Base-by-base conservation (phyloP, 2,888 invertebrate genomes). In the Griposia aprilina region DNA sequence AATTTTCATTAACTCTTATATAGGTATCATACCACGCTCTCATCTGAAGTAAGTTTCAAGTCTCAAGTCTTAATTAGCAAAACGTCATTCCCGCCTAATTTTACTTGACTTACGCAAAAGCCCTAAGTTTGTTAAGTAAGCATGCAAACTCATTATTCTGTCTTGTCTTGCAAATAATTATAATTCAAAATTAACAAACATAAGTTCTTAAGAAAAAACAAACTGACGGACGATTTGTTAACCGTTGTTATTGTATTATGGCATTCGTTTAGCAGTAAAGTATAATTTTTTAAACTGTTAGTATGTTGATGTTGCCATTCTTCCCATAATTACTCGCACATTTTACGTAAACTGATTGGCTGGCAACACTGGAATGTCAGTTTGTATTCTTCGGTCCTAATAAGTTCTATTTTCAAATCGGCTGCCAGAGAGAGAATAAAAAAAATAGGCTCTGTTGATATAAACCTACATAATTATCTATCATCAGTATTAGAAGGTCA, bases 201-300 rank as follows among this genome's bases (percentile, higher is more conserved):
- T 63, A 45, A 48, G 36, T 67, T 75, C 13, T 41, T 59, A 55
- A 59, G 52, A 17, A 70, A 55, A 60, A 59, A 59, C 36, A 30
- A 59, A 69, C 26, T 48, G 17, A 45, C 36, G 23, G 36, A 57
- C 68, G 13, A 23, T 74, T 70, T 74, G 63, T 85, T 74, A 74
- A 70, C 63, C 63, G 60, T 78, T 72, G 45, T 67, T 63, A 77
- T 74, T 76, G 60, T 63, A n/a, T 50, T 52, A 17, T 82, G 86
- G 83, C 86, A 84, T 82, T 65, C 79, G 82, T 75, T 84, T 86
- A 78, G 84, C 86, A 84, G 83, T 84, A 86, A 84, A 86, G 57
- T 77, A 57, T 74, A 69, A 62, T 52, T 82, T 70, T 81, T 85
- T 41, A 82, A 82, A 62, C 65, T 76, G 63, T 68, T 48, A 69